Conservation (phyloP, 2,888 invertebrate genomes). For the Cosmia trapezina region DNA sequence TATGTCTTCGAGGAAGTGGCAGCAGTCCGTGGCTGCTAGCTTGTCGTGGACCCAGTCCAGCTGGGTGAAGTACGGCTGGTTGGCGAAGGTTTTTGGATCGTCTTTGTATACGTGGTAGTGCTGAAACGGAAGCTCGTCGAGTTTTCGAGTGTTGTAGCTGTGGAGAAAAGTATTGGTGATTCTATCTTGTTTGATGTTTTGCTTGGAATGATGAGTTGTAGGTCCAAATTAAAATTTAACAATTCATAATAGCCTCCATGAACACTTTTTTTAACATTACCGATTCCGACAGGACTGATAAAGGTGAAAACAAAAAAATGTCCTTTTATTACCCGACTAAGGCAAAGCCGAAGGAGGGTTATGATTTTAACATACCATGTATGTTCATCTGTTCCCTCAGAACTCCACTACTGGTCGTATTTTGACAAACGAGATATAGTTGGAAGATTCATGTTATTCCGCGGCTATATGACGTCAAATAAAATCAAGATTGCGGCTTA, state of each 20-base stretch:
- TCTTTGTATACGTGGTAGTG: slow-evolving; percentile 91
- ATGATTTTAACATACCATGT: neutral
- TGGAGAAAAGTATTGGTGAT: slow-evolving; percentile 55
- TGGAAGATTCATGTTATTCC: no score
- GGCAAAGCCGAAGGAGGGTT: neutral
- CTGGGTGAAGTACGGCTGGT: slow-evolving; percentile 93
- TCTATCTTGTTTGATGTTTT: neutral
- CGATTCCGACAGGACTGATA: no score
- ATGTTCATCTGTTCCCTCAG: no score
- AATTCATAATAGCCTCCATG: no score
- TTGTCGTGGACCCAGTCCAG: slow-evolving; percentile 95
- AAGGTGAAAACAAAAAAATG: no score
- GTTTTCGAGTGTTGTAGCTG: slow-evolving; percentile 94
- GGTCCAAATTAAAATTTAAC: no score
- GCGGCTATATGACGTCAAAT: no score
- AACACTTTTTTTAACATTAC: no score
- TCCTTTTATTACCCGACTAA: neutral
- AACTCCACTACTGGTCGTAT: no score
- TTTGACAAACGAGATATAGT: no score
- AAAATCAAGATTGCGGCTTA: no score
- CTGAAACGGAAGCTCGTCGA: slow-evolving; percentile 96
- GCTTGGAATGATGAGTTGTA: neutral
- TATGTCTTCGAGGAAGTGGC: slow-evolving; percentile 94
- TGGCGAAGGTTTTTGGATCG: slow-evolving; percentile 90
- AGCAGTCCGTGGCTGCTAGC: slow-evolving; percentile 94